Base-by-base conservation (phyloP, 2,113 vertebrate species). In the Theropithecus gelada region DNA sequence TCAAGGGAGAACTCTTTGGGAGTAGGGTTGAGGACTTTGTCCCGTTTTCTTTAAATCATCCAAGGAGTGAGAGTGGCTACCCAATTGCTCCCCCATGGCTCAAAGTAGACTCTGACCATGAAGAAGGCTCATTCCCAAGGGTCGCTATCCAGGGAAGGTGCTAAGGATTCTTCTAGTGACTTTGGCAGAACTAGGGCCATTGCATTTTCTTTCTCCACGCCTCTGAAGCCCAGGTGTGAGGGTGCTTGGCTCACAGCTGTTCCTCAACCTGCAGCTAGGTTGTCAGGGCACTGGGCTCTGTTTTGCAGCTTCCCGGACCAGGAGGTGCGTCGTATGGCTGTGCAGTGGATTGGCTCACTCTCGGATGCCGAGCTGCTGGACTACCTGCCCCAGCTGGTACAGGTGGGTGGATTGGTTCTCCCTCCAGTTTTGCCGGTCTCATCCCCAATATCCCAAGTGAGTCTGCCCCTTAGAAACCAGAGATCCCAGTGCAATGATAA, bases 301-400 rank as follows among this genome's bases (percentile, higher is more conserved):
- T 96, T 57, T 89, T 12, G 3, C 97, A 99, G 99, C 75, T 99
- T 99, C 97, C 99, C 99, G 0, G 99, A 99, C 97, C 99, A 99
- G 98, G 99, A 99, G 98, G 99, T 99, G 89, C 99, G 99, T 52
- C 99, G 99, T 64, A 99, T 99, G 0, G 99, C 99, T 0, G 99
- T 99, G 43, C 99, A 99, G 96, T 99, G 99, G 99, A 99, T 99
- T 30, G 99, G 99, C 97, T 99, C 99, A 2, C 99, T 99, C 96
- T 99, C 99, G 0, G 99, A 99, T 45, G 97, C 99, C 0, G 99
- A 99, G 98, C 99, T 99, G 80, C 98, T 99, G 22, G 99, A 99
- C 98, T 99, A 99, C 98, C 98, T 99, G 93, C 99, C 99, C 43
- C 99, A 99, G 98, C 98, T 99, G 27, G 99, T 99, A 30, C 99